Evolutionary conservation across 2,888 invertebrate species (phyloP).

Genomic region (Phengaris alcon): DNA sequence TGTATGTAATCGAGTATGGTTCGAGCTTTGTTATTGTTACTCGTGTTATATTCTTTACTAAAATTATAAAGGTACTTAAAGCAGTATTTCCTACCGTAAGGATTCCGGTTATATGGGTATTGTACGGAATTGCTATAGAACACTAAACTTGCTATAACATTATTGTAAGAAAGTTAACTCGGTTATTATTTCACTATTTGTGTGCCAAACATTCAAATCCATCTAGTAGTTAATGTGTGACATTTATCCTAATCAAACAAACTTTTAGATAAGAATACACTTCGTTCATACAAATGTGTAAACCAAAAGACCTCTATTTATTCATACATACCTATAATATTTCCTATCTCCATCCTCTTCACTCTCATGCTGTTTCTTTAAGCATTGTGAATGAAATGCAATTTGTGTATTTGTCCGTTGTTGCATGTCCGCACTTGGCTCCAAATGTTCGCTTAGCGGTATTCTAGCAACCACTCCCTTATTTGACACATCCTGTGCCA

Average conservation of each 20-base stretch:
- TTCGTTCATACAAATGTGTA: background rate
- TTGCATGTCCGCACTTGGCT: conserved; percentile 23
- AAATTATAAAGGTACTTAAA: background rate
- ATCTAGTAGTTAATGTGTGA: background rate
- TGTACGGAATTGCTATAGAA: background rate
- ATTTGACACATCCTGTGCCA: conserved; percentile 35
- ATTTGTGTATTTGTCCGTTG: conserved; percentile 11
- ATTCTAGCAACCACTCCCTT: conserved; percentile 34
- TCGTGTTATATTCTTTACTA: background rate
- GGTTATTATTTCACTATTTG: background rate
- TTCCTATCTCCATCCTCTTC: background rate
- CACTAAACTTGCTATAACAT: background rate
- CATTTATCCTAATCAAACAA: background rate
- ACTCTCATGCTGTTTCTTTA: background rate
- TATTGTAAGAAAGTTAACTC: background rate
- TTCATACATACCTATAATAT: background rate
- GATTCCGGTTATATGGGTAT: background rate
- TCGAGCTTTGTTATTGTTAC: background rate
- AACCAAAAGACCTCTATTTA: background rate
- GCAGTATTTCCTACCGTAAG: background rate
- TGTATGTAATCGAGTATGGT: background rate
- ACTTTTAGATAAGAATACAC: background rate
- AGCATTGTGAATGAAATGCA: conserved; percentile 10
- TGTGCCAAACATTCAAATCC: background rate
- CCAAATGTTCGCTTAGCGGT: conserved; percentile 31